Percentiles rank a stretch among this genome's conserved stretches.
Conservation (phyloP, 2,888 invertebrate species). For the Brachyptera risi region DNA sequence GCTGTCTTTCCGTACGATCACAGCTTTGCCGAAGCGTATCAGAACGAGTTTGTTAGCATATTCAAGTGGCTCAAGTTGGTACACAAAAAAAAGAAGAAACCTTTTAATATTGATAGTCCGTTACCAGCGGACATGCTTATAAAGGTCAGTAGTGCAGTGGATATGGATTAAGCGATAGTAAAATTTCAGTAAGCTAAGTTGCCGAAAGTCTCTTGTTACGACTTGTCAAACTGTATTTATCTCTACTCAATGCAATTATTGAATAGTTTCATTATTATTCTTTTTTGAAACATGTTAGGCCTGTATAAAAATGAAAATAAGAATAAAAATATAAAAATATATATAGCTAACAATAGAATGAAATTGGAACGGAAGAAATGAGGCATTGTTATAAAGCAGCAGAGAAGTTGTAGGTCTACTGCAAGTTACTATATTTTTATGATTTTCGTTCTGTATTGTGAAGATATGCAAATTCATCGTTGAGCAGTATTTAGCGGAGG, state of each 20-base stretch:
- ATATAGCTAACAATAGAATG: no score
- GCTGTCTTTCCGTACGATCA: constrained; percentile 83
- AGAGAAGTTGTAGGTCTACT: no score
- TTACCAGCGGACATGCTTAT: constrained; percentile 87
- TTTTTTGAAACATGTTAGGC: neutral
- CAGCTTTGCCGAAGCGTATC: constrained; percentile 80
- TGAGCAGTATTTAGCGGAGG: no score
- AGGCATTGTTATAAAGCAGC: no score
- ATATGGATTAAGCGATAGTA: neutral
- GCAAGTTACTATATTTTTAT: no score
- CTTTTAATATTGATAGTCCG: constrained; percentile 64
- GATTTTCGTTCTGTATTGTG: no score
- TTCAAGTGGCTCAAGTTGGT: constrained; percentile 91
- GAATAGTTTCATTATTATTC: neutral
- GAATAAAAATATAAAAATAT: no score
- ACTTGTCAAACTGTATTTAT: no score
- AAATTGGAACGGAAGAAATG: no score
- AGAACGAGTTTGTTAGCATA: constrained; percentile 83
- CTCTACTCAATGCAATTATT: neutral
- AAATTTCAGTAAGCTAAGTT: constrained; percentile 12
- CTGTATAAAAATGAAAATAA: no score
- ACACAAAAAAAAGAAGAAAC: constrained; percentile 62
- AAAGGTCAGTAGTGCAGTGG: constrained; percentile 55
- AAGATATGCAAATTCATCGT: no score
- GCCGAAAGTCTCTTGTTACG: neutral